Conservation (phyloP, 2,888 invertebrate genomes). For the Rhorus exstirpatorius region DNA sequence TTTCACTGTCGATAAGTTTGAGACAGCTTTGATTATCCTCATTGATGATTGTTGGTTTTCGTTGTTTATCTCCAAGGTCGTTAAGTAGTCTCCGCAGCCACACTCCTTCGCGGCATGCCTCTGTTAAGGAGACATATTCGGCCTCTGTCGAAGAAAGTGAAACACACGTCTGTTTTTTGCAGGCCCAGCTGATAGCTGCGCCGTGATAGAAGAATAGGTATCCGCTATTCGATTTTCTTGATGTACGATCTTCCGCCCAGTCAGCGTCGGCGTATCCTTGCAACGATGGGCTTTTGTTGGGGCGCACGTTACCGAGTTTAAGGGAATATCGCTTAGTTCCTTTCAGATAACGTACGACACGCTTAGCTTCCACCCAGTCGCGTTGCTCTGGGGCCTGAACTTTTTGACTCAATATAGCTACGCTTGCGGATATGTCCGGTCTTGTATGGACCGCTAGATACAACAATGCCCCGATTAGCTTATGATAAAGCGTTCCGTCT, state of each 20-base stretch:
- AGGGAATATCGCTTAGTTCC: too few relatives aligned
- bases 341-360: conserved; percentile 7
- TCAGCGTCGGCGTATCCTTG: conserved; percentile 34
- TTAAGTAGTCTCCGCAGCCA: conserved; percentile 69
- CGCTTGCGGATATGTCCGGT: conserved; percentile 43
- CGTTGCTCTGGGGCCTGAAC: conserved; percentile 6
- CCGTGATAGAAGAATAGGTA: conserved; percentile 72
- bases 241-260: conserved; percentile 76
- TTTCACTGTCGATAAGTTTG: conserved; percentile 67
- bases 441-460: conserved; percentile 46
- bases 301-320: too few relatives aligned
- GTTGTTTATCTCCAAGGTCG: conserved; percentile 32
- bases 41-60: conserved; percentile 39
- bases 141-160: conserved; percentile 49
- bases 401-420: conserved; percentile 43
- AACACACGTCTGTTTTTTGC: conserved; percentile 75
- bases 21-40: conserved; percentile 77
- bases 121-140: conserved; percentile 27
- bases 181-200: conserved; percentile 75
- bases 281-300: too few relatives aligned
- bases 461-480: conserved; percentile 26
- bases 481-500: conserved; percentile 31
- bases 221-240: conserved; percentile 79
- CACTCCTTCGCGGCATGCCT: conserved; percentile 8
- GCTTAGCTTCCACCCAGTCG: conserved; percentile 47